Conservation (phyloP, 2,888 invertebrate genomes). For the Allolobophora icterica region DNA sequence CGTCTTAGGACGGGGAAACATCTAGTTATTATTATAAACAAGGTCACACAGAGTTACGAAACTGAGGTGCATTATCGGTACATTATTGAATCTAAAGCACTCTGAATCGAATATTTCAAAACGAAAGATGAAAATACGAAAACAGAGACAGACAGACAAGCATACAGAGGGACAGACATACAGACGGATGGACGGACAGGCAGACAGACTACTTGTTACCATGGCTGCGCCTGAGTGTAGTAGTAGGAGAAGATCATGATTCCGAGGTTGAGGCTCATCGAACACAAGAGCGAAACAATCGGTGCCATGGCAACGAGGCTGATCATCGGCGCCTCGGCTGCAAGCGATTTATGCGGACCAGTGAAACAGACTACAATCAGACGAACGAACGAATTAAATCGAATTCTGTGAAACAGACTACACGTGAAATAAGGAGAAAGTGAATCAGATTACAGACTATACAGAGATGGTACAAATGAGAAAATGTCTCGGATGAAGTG, state of each 20-base stretch:
- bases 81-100: too few species aligned
- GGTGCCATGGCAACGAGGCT: constrained; percentile 75
- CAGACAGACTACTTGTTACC: constrained; percentile 66
- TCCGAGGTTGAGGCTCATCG: constrained; percentile 72
- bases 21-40: too few species aligned
- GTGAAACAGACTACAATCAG: constrained; percentile 76
- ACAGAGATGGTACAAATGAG: background rate
- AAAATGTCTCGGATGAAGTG: background rate
- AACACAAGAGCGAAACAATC: constrained; percentile 75
- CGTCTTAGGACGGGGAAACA: too few species aligned
- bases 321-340: constrained; percentile 75
- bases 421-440: background rate
- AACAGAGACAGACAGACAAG: background rate
- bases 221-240: constrained; percentile 73
- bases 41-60: too few species aligned
- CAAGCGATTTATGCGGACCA: constrained; percentile 71
- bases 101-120: too few species aligned
- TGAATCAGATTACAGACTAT: too few species aligned
- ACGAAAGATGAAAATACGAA: too few species aligned
- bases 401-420: too few species aligned
- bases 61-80: too few species aligned
- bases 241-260: constrained; percentile 73
- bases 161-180: background rate
- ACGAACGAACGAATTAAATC: too few species aligned
- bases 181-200: background rate